Conservation (phyloP, 1,140 invertebrate species). For the Asbolus verrucosus region DNA sequence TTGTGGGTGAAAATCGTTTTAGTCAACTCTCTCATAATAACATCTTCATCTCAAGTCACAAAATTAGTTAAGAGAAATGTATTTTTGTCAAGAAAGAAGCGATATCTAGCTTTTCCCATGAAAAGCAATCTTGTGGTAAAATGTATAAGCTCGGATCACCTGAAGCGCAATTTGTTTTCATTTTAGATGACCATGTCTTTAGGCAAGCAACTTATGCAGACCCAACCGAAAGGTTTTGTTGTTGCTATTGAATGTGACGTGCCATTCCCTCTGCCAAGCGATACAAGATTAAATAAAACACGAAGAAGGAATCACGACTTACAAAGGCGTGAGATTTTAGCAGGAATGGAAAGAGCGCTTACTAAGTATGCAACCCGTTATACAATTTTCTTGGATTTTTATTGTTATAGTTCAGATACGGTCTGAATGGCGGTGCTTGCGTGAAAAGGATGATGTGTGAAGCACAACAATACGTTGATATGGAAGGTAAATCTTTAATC, state of each 20-base stretch:
- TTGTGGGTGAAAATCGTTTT: neutral
- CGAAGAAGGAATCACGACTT: constrained; percentile 4
- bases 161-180: too few species aligned
- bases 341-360: neutral
- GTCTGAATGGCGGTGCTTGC: constrained; percentile 13
- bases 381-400: neutral
- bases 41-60: neutral
- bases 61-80: constrained; percentile 2
- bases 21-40: neutral
- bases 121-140: constrained; percentile 11
- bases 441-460: constrained; percentile 32
- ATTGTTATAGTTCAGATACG: neutral
- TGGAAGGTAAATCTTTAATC: constrained; percentile 21
- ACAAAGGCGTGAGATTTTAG: neutral
- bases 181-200: constrained; percentile 8
- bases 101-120: neutral
- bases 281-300: constrained; percentile 3
- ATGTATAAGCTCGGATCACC: too few species aligned
- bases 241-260: constrained; percentile 2
- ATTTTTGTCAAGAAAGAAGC: neutral
- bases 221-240: constrained; percentile 5
- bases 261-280: constrained; percentile 2
- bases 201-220: neutral
- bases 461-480: constrained; percentile 8
- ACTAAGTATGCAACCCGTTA: neutral